Conservation (phyloP, 2,888 invertebrate species). For the Euzophera pinguis region DNA sequence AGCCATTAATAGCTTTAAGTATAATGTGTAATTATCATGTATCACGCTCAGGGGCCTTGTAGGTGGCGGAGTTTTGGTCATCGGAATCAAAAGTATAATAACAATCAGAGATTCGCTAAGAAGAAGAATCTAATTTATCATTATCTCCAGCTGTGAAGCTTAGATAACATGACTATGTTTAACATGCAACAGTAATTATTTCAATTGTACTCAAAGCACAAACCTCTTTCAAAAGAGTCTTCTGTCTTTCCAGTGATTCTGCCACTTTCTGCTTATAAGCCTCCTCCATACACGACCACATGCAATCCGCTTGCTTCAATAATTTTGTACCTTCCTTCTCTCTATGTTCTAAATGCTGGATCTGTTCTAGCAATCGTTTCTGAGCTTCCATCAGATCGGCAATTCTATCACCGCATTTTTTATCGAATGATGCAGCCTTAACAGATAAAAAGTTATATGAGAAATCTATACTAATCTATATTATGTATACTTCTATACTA, state of each 20-base stretch:
- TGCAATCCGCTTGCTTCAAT: slow-evolving; percentile 77
- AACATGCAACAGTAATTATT: no score
- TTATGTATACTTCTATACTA: no score
- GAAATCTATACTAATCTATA: no score
- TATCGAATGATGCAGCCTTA: slow-evolving; percentile 57
- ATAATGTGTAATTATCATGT: no score
- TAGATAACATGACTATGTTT: no score
- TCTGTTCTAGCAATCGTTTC: slow-evolving; percentile 68
- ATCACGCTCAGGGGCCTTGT: no score
- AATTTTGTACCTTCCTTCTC: slow-evolving; percentile 77
- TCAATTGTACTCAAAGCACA: not conserved
- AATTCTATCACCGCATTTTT: slow-evolving; percentile 57
- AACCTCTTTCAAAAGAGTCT: slow-evolving; percentile 47
- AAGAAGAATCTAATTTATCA: no score
- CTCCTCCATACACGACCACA: slow-evolving; percentile 77
- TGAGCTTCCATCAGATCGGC: slow-evolving; percentile 75
- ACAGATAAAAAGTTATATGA: not conserved
- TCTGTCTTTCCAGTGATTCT: slow-evolving; percentile 46
- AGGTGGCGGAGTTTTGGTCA: no score
- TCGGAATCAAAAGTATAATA: no score
- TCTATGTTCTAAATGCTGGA: slow-evolving; percentile 78
- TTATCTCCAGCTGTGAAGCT: no score
- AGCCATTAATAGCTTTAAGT: no score
- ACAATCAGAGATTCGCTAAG: no score
- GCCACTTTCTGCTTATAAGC: slow-evolving; percentile 62